Conservation (phyloP, 2,888 invertebrate species). For the Hetaerina titia region DNA sequence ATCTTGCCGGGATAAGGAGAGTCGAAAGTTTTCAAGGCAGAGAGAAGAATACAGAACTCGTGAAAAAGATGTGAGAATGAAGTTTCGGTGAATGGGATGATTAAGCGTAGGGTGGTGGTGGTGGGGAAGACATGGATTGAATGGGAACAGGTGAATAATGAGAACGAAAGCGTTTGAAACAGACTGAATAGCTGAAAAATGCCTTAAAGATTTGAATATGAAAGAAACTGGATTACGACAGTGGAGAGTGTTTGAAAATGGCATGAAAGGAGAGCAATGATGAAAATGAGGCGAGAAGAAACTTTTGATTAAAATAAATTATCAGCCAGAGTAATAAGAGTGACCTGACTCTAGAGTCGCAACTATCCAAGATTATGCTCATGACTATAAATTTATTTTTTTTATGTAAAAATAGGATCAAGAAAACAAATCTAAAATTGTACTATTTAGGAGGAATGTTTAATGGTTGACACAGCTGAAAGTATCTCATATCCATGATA, state of each 20-base stretch:
- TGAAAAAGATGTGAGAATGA: not conserved
- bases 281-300: not conserved
- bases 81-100: not conserved
- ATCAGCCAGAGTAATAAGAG: not conserved
- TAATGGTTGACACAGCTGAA: no score
- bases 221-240: not conserved
- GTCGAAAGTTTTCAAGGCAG: not conserved
- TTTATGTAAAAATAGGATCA: no score
- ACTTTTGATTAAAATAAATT: not conserved
- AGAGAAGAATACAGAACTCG: not conserved
- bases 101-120: not conserved
- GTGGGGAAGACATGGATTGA: not conserved
- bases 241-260: not conserved
- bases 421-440: no score
- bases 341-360: no score
- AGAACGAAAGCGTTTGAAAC: slow-evolving; percentile 2
- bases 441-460: no score
- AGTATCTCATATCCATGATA: no score
- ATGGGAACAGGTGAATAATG: not conserved
- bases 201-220: not conserved
- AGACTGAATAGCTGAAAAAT: not conserved
- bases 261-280: not conserved
- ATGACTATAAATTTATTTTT: no score
- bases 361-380: no score
- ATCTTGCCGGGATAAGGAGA: not conserved